Evolutionary conservation across 2,888 invertebrate genomes (phyloP), one percentile per base, ranked within the genome.

Genomic region (Monochamus alternatus): DNA sequence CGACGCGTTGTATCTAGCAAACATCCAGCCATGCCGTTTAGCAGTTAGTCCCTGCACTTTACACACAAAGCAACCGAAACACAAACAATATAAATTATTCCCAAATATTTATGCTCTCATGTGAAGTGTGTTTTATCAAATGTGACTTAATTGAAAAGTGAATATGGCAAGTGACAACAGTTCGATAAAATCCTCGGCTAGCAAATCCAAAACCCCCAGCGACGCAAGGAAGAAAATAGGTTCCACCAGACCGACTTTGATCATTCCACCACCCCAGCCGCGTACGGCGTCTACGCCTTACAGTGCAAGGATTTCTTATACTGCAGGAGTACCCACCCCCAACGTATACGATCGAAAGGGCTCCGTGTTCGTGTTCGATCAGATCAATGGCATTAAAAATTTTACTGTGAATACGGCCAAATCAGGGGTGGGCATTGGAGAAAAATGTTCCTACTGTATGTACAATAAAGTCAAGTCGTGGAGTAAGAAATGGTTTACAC

Each of bases 401-500:
- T 93, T 95, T 86, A 95, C 95, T 0, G 90, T 92, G 90, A 92
- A 91, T 80, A 92, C 92, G 0, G 93, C 93, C 10, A 96, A 95
- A 85, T 93, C 94, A 73, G 96, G 96, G 32, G 89, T 96, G 80
- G 95, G 95, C 88, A 93, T 93, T 52, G 96, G 96, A 76, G 96
- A 96, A 88, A 96, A 95, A 87, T 92, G 93, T 76, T 95, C 95
- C 0, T 94, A 93, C 83, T 95, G 95, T 92, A 89, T 95, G 78
- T 95, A 95, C 86, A 93, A 94, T 80, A 95, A 94, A 90, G 90
- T 96, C 78, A 93, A 94, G 85, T 90, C 92, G 73, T 93, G 93
- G 90, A 96, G 96, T 2, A 93, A 92, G 84, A 93, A 92, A 85
- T 97, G 97, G 96, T 96, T 97, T 87, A 97, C 97, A 55, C 97